These are phyloP conservation scores for Polyploca ridens DNA, from an alignment of 2,888 invertebrate genomes.

Conservation along the genomic window DNA sequence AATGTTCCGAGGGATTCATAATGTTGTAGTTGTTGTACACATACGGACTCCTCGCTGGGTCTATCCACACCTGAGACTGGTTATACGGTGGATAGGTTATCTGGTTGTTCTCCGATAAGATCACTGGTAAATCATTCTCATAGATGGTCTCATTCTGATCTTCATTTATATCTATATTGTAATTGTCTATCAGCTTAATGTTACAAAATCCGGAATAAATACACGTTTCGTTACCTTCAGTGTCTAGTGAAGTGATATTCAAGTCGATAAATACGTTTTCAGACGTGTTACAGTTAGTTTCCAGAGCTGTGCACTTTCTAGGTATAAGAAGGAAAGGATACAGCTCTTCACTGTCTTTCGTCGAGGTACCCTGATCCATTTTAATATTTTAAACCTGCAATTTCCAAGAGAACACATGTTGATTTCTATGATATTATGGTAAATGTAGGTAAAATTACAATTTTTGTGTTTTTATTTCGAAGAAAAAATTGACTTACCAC, in stretches of 20 bases:
- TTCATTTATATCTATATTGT: slow-evolving; percentile 39
- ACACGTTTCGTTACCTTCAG: slow-evolving; percentile 58
- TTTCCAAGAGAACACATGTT: slow-evolving; percentile 38
- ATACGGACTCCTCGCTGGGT: slow-evolving; percentile 66
- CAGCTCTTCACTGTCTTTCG: slow-evolving; percentile 41
- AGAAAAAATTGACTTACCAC: slow-evolving; percentile 60
- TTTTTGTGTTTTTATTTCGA: slow-evolving; percentile 34
- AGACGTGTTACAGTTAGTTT: slow-evolving; percentile 56
- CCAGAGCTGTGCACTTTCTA: slow-evolving; percentile 61
- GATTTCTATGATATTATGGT: slow-evolving; percentile 19
- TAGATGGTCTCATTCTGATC: slow-evolving; percentile 22
- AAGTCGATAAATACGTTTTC: slow-evolving; percentile 68
- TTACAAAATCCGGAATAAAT: slow-evolving; percentile 71
- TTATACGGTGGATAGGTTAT: slow-evolving; percentile 43
- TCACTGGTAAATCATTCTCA: slow-evolving; percentile 43
- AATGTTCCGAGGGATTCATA: slow-evolving; percentile 44
- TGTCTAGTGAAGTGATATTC: slow-evolving; percentile 62
- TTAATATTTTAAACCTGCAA: slow-evolving; percentile 40
- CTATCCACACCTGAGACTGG: slow-evolving; percentile 73
- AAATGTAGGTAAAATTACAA: slow-evolving; percentile 59
- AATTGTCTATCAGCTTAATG: slow-evolving; percentile 62
- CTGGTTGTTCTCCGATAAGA: slow-evolving; percentile 49
- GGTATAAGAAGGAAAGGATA: slow-evolving; percentile 69
- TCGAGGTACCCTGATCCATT: slow-evolving; percentile 54
- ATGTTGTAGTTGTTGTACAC: slow-evolving; percentile 65